These are phyloP conservation scores for Cinclus mexicanus DNA, from an alignment of 2,113 vertebrate genomes.

Conservation along the genomic window DNA sequence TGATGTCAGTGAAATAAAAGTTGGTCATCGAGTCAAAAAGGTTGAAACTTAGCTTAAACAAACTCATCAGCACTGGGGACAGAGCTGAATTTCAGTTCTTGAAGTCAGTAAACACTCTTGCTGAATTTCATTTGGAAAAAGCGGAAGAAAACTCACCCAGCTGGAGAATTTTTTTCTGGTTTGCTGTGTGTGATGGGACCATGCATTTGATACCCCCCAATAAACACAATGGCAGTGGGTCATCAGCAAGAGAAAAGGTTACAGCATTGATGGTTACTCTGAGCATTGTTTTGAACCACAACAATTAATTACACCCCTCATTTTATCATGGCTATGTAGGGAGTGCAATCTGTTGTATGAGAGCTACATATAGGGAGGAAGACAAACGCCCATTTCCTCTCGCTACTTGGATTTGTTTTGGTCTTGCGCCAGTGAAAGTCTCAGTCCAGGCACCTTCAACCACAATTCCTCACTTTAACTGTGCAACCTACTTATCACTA, in stretches of 20 bases:
- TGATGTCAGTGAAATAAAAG: not conserved
- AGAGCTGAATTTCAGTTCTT: not conserved
- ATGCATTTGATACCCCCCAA: not conserved
- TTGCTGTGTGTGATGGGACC: not conserved
- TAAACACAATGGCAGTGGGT: not conserved
- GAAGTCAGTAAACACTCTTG: not conserved
- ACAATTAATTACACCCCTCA: not conserved
- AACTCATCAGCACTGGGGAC: not conserved
- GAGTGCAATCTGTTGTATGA: constrained; percentile 12
- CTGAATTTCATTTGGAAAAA: not conserved
- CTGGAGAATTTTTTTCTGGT: not conserved
- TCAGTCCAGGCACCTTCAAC: constrained; percentile 40
- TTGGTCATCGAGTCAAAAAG: not conserved
- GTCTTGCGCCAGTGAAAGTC: not conserved
- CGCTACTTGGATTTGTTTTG: constrained; percentile 49
- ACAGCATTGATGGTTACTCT: not conserved
- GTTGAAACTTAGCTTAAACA: not conserved
- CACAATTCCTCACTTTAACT: not conserved
- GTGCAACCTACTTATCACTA: not conserved
- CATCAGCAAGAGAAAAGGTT: not conserved
- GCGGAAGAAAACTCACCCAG: accelerated
- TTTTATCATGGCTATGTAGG: constrained; percentile 4
- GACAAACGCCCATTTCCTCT: constrained; percentile 65
- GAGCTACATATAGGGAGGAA: constrained; percentile 56
- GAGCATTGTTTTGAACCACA: not conserved